Percentiles rank a stretch among this genome's conserved stretches.
These are phyloP conservation scores for Etheostoma perlongum DNA, from an alignment of 2,797 vertebrate genomes.

Conservation along the genomic window DNA sequence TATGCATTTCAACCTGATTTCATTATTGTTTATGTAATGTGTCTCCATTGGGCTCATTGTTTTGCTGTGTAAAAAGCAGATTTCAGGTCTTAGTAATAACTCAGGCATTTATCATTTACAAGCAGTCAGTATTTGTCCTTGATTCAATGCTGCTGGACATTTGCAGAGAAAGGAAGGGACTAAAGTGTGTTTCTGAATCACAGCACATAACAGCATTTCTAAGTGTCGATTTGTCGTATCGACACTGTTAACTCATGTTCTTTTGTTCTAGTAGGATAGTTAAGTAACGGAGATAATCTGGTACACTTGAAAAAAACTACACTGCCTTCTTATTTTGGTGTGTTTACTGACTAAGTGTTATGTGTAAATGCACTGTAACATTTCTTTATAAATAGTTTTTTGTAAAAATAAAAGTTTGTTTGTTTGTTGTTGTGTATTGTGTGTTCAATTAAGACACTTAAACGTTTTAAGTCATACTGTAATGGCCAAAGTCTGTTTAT, in stretches of 20 bases:
- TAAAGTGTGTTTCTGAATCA: conserved; percentile 34
- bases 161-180: conserved; percentile 34
- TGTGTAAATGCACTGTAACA: conserved; percentile 50
- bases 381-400: conserved; percentile 60
- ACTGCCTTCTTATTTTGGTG: conserved; percentile 44
- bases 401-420: conserved; percentile 30
- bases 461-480: neutral
- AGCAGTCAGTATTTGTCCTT: conserved; percentile 41
- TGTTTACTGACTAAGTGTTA: conserved; percentile 48
- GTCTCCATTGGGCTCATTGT: conserved; percentile 16
- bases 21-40: conserved; percentile 17
- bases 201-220: conserved; percentile 49
- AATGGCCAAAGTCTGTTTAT: neutral
- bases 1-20: conserved; percentile 36
- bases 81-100: conserved; percentile 52
- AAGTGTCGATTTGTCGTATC: conserved; percentile 23
- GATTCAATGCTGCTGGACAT: conserved; percentile 18
- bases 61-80: conserved; percentile 23
- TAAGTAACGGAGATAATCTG: conserved; percentile 47
- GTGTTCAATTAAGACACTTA: conserved; percentile 12
- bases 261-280: neutral
- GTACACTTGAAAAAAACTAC: conserved; percentile 63
- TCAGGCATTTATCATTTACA: conserved; percentile 57
- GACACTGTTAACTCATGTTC: conserved; percentile 3
- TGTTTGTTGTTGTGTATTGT: neutral